These are phyloP conservation scores for Phalera bucephala DNA, from an alignment of 2,888 invertebrate species.

Conservation along the genomic window DNA sequence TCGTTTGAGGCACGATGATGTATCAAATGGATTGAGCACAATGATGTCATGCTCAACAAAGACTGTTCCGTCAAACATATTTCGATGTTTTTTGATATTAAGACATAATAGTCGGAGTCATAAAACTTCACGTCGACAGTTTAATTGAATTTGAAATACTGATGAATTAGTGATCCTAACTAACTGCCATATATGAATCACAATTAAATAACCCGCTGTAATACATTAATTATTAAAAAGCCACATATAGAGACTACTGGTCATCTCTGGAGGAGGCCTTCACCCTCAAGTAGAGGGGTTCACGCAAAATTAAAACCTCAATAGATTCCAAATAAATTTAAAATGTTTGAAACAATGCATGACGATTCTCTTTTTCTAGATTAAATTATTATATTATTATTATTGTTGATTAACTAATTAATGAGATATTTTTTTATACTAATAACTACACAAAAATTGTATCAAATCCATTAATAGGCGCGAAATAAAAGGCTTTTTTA, in stretches of 20 bases:
- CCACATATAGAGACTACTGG: no score
- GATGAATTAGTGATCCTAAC: neutral
- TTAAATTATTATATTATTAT: slow-evolving; percentile 2
- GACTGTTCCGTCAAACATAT: slow-evolving; percentile 16
- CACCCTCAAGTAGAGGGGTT: no score
- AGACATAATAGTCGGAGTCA: neutral
- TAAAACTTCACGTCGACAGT: neutral
- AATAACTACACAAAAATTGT: no score
- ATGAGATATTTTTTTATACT: no score
- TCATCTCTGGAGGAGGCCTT: no score
- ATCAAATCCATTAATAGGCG: no score
- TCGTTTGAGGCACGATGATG: slow-evolving; percentile 34
- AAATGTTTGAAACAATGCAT: no score
- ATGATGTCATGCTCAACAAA: slow-evolving; percentile 42
- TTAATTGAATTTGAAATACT: neutral
- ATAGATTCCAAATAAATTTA: no score
- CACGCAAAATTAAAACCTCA: no score
- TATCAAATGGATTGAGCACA: slow-evolving; percentile 21
- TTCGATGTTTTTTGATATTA: slow-evolving; percentile 4
- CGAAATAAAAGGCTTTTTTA: no score
- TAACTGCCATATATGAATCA: neutral
- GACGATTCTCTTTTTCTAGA: no score
- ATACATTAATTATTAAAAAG: neutral
- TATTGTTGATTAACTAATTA: no score
- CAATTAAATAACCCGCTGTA: neutral